phyloP scores from a whole-genome alignment of 2,113 vertebrate genomes.

The Cariama cristata region DNA sequence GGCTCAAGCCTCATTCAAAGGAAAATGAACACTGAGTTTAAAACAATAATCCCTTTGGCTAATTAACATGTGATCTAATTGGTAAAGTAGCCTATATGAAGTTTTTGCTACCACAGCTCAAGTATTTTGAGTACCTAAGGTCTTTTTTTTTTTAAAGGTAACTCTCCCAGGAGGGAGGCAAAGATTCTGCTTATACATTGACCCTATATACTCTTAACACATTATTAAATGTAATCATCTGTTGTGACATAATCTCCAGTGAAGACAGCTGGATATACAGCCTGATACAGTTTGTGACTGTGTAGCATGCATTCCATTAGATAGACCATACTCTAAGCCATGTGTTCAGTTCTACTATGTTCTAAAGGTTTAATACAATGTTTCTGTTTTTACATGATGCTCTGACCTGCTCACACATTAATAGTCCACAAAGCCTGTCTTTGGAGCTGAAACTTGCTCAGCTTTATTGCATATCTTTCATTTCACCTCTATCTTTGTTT shows the following conservation, averaged over 20 bases:
- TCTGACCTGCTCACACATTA: neutral
- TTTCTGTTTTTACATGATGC: neutral
- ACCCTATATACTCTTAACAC: neutral
- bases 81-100: slow-evolving; percentile 21
- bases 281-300: neutral
- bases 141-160: neutral
- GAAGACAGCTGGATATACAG: neutral
- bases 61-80: slow-evolving; percentile 9
- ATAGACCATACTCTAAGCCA: neutral
- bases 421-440: neutral
- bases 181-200: neutral
- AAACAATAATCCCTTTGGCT: slow-evolving; percentile 16
- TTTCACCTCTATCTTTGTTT: slow-evolving; percentile 58
- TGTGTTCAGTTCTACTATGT: neutral
- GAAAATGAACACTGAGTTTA: neutral
- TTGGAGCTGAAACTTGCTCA: neutral
- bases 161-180: neutral
- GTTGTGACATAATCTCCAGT: neutral
- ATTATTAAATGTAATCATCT: neutral
- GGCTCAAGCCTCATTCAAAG: neutral
- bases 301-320: neutral
- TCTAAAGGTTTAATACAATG: neutral
- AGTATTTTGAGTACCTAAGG: neutral
- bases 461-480: slow-evolving; percentile 12
- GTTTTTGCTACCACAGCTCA: neutral